Percentiles rank a stretch among this genome's conserved stretches.
Conservation (phyloP, 2,797 vertebrate species). For the Manis pentadactyla region DNA sequence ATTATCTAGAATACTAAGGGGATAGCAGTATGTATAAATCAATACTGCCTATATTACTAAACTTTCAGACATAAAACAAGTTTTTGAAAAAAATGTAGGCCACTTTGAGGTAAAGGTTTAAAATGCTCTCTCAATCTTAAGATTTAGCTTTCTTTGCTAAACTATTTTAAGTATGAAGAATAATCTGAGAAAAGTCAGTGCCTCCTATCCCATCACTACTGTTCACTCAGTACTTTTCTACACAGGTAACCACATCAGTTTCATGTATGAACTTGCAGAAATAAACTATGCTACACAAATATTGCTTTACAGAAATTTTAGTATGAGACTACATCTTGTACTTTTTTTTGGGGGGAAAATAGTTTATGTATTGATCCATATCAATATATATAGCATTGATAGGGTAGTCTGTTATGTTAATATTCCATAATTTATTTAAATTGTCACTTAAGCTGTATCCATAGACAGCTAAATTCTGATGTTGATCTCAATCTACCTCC, state of each 20-base stretch:
- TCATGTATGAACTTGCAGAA: background rate
- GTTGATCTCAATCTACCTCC: background rate
- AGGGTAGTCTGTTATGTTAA: background rate
- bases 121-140: slow-evolving; percentile 63
- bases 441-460: background rate
- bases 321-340: background rate
- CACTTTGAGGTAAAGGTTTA: slow-evolving; percentile 38
- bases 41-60: slow-evolving; percentile 70
- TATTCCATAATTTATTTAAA: background rate
- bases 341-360: background rate
- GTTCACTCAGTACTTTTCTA: fast-evolving
- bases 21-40: slow-evolving; percentile 70
- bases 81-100: slow-evolving; percentile 19
- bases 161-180: background rate
- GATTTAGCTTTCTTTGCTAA: slow-evolving; percentile 24
- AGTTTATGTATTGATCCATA: background rate
- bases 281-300: background rate
- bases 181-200: background rate
- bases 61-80: slow-evolving; percentile 70
- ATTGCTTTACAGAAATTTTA: background rate
- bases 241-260: background rate
- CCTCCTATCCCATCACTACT: background rate
- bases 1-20: slow-evolving; percentile 66
- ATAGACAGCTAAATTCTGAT: background rate
- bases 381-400: background rate